Conservation (phyloP, 2,888 invertebrate species). For the Nymphalis urticae region DNA sequence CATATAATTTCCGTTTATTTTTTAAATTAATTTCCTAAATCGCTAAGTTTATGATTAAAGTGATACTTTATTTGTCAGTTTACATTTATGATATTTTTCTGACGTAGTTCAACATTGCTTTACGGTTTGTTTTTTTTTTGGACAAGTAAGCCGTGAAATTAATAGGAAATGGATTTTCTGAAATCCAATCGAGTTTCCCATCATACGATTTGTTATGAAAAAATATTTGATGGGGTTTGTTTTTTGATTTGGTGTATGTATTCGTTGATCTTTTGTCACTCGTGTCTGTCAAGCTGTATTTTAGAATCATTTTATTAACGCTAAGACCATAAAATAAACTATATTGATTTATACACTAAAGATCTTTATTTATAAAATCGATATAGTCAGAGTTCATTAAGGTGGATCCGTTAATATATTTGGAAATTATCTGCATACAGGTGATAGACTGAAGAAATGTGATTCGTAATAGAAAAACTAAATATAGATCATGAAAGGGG, state of each 20-base stretch:
- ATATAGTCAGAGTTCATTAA: neutral
- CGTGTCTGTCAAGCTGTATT: neutral
- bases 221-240: slow-evolving; percentile 1
- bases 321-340: neutral
- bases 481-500: neutral
- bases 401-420: neutral
- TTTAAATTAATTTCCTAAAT: no score
- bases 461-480: neutral
- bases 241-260: slow-evolving; percentile 2
- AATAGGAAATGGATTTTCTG: slow-evolving; percentile 24
- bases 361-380: neutral
- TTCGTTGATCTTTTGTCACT: neutral
- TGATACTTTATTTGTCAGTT: no score
- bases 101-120: neutral
- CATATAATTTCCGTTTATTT: no score
- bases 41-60: no score
- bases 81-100: no score
- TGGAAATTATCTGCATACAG: neutral
- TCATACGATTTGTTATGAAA: slow-evolving; percentile 14
- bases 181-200: slow-evolving; percentile 19
- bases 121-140: neutral
- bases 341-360: neutral
- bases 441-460: neutral
- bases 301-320: neutral
- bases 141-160: slow-evolving; percentile 1